Conservation (phyloP, 2,797 vertebrate genomes). For the Aphelocoma californica region DNA sequence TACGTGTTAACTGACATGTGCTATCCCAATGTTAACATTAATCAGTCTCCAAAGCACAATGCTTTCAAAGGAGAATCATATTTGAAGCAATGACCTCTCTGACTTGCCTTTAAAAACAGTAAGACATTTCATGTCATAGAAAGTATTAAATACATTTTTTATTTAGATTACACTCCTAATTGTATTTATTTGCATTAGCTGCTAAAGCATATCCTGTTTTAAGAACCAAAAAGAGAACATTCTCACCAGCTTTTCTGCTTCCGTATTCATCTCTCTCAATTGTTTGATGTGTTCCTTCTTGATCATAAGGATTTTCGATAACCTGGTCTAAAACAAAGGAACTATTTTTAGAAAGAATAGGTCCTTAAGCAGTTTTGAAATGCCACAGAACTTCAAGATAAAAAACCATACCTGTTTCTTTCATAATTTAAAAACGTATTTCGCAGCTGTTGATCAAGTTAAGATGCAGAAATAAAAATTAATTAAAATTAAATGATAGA, state of each 20-base stretch:
- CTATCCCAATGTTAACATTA: background rate
- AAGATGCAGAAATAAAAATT: background rate
- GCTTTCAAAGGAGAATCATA: background rate
- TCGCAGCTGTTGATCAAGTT: background rate
- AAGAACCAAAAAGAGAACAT: conserved; percentile 37
- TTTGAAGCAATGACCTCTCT: background rate
- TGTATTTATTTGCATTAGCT: background rate
- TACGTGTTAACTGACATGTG: background rate
- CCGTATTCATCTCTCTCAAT: conserved; percentile 97
- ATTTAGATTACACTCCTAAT: background rate
- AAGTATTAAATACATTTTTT: background rate
- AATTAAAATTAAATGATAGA: background rate
- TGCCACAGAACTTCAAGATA: background rate
- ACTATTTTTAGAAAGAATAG: conserved; percentile 51
- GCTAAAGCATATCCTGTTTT: background rate
- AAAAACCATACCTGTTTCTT: background rate
- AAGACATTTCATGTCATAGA: background rate
- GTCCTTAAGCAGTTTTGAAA: conserved; percentile 10
- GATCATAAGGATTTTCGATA: conserved; percentile 99
- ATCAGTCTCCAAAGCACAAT: background rate
- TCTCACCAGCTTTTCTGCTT: conserved; percentile 95
- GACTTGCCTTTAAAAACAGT: background rate
- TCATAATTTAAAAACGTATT: background rate
- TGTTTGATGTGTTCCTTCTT: conserved; percentile 99
- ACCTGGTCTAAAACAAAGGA: conserved; percentile 84